A percentile compares a stretch with the other conserved stretches of the same genome.
These are phyloP conservation scores for Hedya salicella DNA, from an alignment of 2,888 invertebrate genomes.

Conservation along the genomic window DNA sequence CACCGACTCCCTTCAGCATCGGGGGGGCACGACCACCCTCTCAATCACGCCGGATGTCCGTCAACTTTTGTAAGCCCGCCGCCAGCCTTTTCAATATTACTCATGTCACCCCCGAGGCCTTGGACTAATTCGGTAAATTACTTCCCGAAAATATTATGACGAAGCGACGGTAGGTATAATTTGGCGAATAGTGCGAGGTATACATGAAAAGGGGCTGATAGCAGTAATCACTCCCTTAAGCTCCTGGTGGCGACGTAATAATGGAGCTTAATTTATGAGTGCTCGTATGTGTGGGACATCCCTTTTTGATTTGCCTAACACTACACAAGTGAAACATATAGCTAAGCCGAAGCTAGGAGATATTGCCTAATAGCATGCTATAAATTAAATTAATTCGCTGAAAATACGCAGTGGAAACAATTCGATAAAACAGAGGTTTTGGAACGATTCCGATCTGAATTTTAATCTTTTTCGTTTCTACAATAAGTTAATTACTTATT, in stretches of 20 bases:
- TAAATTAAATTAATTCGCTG: no score
- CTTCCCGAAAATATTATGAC: conserved; percentile 45
- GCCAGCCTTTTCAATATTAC: conserved; percentile 62
- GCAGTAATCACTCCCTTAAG: conserved; percentile 8
- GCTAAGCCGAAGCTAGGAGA: background rate
- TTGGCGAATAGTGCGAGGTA: conserved; percentile 42
- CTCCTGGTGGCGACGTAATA: conserved; percentile 3
- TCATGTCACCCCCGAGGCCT: conserved; percentile 56
- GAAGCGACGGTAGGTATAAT: conserved; percentile 42
- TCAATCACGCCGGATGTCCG: conserved; percentile 78
- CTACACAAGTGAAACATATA: no score
- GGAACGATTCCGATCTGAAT: no score
- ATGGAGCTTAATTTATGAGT: background rate
- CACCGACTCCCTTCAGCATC: conserved; percentile 69
- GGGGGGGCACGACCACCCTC: conserved; percentile 60
- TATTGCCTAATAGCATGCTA: no score
- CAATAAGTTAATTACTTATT: no score
- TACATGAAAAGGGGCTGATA: conserved; percentile 7
- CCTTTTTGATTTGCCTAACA: no score
- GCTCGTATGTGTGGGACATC: no score
- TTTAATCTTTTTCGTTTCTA: no score
- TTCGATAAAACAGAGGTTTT: no score
- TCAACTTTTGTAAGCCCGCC: conserved; percentile 70
- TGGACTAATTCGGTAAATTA: conserved; percentile 60
- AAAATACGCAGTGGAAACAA: no score